Percentiles rank a stretch among this genome's conserved stretches.
phyloP scores from a whole-genome alignment of 2,113 vertebrate species.

The Pyxicephalus adspersus region DNA sequence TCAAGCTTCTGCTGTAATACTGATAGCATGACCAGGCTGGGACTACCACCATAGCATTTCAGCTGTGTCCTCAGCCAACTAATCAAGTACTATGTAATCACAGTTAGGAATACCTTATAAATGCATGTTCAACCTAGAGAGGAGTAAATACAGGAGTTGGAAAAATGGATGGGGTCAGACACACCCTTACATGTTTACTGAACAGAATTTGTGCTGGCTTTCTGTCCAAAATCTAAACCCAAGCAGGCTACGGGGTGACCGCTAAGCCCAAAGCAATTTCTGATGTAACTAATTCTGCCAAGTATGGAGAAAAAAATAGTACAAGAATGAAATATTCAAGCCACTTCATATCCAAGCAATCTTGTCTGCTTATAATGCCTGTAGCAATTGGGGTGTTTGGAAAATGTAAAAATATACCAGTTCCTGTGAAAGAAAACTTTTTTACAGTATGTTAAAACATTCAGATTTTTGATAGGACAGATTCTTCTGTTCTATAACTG shows the following conservation, averaged over 20 bases:
- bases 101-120: too few species aligned
- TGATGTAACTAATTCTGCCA: conserved; percentile 21
- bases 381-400: background rate
- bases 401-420: background rate
- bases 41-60: too few species aligned
- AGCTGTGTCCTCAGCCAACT: too few species aligned
- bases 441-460: background rate
- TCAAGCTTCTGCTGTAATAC: too few species aligned
- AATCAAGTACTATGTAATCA: too few species aligned
- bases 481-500: background rate
- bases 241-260: background rate
- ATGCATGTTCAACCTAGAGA: too few species aligned
- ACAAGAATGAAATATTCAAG: background rate
- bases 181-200: too few species aligned
- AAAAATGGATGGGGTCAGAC: background rate
- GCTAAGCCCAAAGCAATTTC: conserved; percentile 1
- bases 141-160: too few species aligned
- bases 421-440: background rate
- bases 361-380: background rate
- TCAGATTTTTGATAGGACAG: background rate
- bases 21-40: too few species aligned
- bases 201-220: background rate
- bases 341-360: background rate
- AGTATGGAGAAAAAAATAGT: background rate
- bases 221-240: background rate